A percentile compares a stretch with the other conserved stretches of the same genome.
Evolutionary conservation across 2,888 invertebrate species (phyloP).

Genomic region (Dasypolia templi): DNA sequence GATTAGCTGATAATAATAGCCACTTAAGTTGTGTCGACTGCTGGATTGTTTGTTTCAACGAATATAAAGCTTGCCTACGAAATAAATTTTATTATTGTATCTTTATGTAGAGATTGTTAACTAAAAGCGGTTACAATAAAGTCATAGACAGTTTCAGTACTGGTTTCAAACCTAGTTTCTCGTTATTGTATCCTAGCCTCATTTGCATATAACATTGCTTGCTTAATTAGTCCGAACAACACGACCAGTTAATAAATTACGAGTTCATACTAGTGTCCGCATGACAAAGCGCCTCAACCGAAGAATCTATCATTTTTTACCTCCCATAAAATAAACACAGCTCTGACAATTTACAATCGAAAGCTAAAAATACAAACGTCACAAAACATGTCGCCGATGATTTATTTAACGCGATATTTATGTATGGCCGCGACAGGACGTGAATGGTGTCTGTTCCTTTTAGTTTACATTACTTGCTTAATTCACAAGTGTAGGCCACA

Average conservation of each 20-base stretch:
- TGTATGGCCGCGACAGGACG: slow-evolving; percentile 80
- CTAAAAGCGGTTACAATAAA: slow-evolving; percentile 9
- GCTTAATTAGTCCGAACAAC: slow-evolving; percentile 51
- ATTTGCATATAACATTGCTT: slow-evolving; percentile 48
- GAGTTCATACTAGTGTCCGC: slow-evolving; percentile 38
- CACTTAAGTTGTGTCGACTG: slow-evolving; percentile 53
- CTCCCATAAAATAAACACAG: slow-evolving; percentile 76
- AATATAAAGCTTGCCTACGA: slow-evolving; percentile 21
- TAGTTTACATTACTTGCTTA: slow-evolving; percentile 78
- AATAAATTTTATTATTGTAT: slow-evolving; percentile 35
- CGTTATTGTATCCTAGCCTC: slow-evolving; percentile 5
- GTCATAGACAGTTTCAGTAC: slow-evolving; percentile 7
- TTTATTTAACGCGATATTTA: slow-evolving; percentile 88
- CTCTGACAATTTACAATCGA: slow-evolving; percentile 73
- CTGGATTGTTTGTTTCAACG: slow-evolving; percentile 30
- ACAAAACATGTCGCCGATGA: slow-evolving; percentile 85
- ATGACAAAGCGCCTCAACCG: slow-evolving; percentile 53
- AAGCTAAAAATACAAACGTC: slow-evolving; percentile 80
- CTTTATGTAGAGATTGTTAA: slow-evolving; percentile 17
- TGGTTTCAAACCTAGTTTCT: slow-evolving; percentile 25
- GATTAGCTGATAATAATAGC: slow-evolving; percentile 61
- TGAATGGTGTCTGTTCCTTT: slow-evolving; percentile 80
- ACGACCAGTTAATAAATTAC: slow-evolving; percentile 33
- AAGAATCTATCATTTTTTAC: slow-evolving; percentile 65
- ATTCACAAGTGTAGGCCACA: slow-evolving; percentile 36